Conservation (phyloP, 2,797 vertebrate genomes). For the Urosaurus nigricauda region DNA sequence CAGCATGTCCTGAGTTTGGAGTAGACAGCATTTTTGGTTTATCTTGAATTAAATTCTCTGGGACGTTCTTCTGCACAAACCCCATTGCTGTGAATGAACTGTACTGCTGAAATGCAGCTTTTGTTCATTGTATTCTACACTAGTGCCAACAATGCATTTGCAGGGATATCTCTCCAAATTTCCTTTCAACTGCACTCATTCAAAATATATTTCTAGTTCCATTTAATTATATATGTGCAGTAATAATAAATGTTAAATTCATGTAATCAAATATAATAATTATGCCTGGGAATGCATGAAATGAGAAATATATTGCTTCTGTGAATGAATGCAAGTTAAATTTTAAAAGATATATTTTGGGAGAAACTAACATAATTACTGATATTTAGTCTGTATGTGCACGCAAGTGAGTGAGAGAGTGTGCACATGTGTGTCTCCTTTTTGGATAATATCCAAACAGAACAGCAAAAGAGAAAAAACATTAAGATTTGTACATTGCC, state of each 20-base stretch:
- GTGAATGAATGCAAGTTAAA: constrained; percentile 33
- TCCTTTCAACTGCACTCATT: constrained; percentile 10
- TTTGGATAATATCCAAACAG: background rate
- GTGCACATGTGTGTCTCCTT: background rate
- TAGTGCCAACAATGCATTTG: background rate
- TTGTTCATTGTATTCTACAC: background rate
- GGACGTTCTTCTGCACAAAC: background rate
- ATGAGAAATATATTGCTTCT: constrained; percentile 38
- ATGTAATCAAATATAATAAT: constrained; percentile 40
- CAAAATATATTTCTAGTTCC: constrained; percentile 18
- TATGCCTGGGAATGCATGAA: constrained; percentile 36
- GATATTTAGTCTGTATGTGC: background rate
- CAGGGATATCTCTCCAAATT: background rate
- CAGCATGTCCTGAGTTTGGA: background rate
- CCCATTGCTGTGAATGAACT: background rate
- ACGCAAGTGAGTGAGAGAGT: no score
- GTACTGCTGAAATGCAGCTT: background rate
- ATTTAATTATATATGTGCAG: constrained; percentile 25
- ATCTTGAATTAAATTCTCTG: background rate
- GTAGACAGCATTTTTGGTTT: background rate
- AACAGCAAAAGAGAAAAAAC: background rate
- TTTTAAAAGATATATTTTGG: constrained; percentile 31
- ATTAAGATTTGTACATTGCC: background rate
- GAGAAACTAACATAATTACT: constrained; percentile 27
- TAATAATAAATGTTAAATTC: constrained; percentile 41